Conservation (phyloP, 2,888 invertebrate species). For the Sinopyrophorus schimmeli region DNA sequence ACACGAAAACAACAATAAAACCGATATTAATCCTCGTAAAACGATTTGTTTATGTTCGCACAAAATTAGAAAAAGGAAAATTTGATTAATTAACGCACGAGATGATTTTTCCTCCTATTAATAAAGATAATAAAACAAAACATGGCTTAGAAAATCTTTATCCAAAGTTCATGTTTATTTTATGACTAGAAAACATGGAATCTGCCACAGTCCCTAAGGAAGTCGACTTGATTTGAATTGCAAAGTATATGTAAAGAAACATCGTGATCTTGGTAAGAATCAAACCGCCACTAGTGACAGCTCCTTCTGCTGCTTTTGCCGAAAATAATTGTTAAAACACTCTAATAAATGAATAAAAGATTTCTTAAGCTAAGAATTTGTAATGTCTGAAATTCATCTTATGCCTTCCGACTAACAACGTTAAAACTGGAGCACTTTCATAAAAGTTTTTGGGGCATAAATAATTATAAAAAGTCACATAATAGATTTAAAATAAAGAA, state of each 20-base stretch:
- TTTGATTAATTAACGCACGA: no score
- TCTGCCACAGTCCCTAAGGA: constrained; percentile 32
- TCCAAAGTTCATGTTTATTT: constrained; percentile 46
- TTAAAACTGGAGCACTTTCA: no score
- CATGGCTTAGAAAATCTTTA: constrained; percentile 38
- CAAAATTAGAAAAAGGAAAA: no score
- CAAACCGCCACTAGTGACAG: constrained; percentile 16
- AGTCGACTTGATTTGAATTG: constrained; percentile 40
- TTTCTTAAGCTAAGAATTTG: constrained; percentile 6
- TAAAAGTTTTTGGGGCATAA: no score
- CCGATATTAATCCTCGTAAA: no score
- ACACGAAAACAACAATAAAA: no score
- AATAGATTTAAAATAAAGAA: no score
- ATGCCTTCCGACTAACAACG: no score
- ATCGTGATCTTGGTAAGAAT: constrained; percentile 24
- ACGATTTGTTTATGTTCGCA: no score
- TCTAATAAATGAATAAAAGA: constrained; percentile 28
- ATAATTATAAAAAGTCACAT: no score
- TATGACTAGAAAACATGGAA: constrained; percentile 42
- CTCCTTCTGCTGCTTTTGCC: constrained; percentile 12
- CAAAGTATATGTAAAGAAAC: constrained; percentile 37
- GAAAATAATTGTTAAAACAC: constrained; percentile 25
- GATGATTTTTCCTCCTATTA: no score
- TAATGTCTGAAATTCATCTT: no score
- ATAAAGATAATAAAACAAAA: constrained; percentile 39